A percentile compares a stretch with the other conserved stretches of the same genome.
Conservation (phyloP, 2,797 vertebrate species). For the Ptychobarbus kaznakovi region DNA sequence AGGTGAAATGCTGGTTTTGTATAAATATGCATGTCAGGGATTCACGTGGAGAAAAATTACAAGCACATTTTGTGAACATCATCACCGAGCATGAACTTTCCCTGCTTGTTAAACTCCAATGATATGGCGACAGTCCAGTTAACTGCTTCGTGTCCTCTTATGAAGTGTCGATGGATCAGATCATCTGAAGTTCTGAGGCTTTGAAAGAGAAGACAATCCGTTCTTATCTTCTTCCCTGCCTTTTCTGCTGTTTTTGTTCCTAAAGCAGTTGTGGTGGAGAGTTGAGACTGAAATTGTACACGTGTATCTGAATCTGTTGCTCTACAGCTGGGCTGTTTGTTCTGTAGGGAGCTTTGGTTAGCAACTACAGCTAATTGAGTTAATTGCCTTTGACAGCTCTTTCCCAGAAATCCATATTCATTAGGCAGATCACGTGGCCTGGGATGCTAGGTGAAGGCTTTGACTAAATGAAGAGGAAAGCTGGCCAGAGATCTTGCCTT, state of each 20-base stretch:
- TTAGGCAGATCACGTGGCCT: background rate
- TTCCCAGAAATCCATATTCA: background rate
- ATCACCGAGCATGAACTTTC: constrained; percentile 4
- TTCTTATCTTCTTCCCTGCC: constrained; percentile 1
- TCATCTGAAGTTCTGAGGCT: background rate
- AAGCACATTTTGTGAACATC: constrained; percentile 38
- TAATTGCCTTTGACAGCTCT: constrained; percentile 4
- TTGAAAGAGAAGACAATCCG: background rate
- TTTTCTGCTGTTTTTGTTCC: background rate
- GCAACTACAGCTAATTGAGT: background rate
- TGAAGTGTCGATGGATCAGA: background rate
- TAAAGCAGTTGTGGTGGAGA: constrained; percentile 3
- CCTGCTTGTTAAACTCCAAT: constrained; percentile 16
- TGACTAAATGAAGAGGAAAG: constrained; percentile 6
- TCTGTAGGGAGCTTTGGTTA: constrained; percentile 15
- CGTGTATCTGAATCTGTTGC: background rate
- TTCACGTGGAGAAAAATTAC: constrained; percentile 32
- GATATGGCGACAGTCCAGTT: constrained; percentile 5
- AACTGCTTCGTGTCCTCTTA: background rate
- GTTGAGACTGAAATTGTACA: constrained; percentile 3
- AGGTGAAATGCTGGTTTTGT: constrained; percentile 39
- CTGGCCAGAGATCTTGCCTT: background rate
- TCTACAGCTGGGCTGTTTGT: constrained; percentile 1
- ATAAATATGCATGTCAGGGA: constrained; percentile 54
- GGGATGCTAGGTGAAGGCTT: background rate